A percentile compares a stretch with the other conserved stretches of the same genome.
Conservation (phyloP, 2,888 invertebrate genomes). For the Formica aserva region DNA sequence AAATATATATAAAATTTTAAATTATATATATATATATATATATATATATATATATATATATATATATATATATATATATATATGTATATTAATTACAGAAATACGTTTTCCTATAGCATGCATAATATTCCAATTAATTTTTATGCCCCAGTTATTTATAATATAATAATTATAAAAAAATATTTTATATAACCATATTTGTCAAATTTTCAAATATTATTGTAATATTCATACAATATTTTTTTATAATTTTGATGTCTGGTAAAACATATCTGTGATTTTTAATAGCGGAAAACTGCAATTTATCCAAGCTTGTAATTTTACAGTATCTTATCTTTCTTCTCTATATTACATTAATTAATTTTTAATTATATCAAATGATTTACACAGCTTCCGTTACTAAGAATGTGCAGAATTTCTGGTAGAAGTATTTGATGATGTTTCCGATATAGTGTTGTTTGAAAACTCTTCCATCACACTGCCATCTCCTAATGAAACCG, state of each 20-base stretch:
- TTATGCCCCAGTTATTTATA: background rate
- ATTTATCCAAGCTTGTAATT: background rate
- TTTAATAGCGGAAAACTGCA: background rate
- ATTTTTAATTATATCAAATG: background rate
- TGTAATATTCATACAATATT: background rate
- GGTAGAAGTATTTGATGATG: background rate
- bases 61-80: too few relatives aligned
- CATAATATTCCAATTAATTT: background rate
- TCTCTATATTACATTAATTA: background rate
- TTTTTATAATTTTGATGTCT: background rate
- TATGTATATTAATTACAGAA: background rate
- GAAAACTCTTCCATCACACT: slow-evolving; percentile 72
- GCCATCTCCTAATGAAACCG: slow-evolving; percentile 46
- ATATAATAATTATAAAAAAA: slow-evolving; percentile 2
- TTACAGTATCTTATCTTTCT: background rate
- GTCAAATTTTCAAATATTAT: background rate
- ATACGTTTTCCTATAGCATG: background rate
- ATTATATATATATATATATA: too few relatives aligned
- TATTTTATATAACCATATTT: background rate
- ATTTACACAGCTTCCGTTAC: background rate
- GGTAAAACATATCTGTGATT: background rate
- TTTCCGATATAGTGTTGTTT: background rate
- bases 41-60: too few relatives aligned
- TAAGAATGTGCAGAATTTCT: background rate
- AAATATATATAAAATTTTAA: slow-evolving; percentile 15